Evolutionary conservation across 2,888 invertebrate genomes (phyloP), one percentile per base, ranked within the genome.

Genomic region (Drosophila kuntzei): DNA sequence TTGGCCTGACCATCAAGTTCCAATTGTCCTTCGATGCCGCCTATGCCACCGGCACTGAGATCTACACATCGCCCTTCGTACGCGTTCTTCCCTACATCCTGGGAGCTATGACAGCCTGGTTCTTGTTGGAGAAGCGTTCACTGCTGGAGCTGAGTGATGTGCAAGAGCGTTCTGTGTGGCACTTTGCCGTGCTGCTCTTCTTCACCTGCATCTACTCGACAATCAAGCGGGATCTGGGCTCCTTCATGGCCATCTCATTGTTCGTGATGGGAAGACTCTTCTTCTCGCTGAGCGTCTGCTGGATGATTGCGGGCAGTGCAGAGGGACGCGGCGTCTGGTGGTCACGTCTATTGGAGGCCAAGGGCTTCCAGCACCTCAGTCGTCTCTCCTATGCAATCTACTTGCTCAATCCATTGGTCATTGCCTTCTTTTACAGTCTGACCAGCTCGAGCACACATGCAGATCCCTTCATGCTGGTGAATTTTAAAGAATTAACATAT

Each of bases 331-430:
- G 92, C 25, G 89, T 82, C 9, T 90, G 91, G 90, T 92, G 92
- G 92, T 92, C 91, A 0, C 88, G 91, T 18, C 83, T 92, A 16
- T 72, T 92, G 66, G 92, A 92, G 70, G 86, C 87, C 39, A 90
- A 91, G 59, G 79, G 90, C 0, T 92, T 92, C 57, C 91, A 92
- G 55, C 92, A 92, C 43, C 57, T 94, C 3, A 94, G 94, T 80
- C 93, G 94, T 67, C 80, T 95, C 32, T 94, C 94, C 0, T 94
- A 94, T 81, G 93, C 93, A 47, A 93, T 94, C 32, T 95, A 95
- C 83, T 90, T 95, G 29, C 73, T 94, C 25, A 94, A 95, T 91
- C 95, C 95, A 0, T 86, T 94, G 36, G 77, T 94, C 11, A 93
- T 94, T 65, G 92, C 91, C 55, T 90, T 94, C 41, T 85, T 94